Evolutionary conservation across 2,113 vertebrate species (phyloP).

Genomic region (Odontesthes bonariensis): DNA sequence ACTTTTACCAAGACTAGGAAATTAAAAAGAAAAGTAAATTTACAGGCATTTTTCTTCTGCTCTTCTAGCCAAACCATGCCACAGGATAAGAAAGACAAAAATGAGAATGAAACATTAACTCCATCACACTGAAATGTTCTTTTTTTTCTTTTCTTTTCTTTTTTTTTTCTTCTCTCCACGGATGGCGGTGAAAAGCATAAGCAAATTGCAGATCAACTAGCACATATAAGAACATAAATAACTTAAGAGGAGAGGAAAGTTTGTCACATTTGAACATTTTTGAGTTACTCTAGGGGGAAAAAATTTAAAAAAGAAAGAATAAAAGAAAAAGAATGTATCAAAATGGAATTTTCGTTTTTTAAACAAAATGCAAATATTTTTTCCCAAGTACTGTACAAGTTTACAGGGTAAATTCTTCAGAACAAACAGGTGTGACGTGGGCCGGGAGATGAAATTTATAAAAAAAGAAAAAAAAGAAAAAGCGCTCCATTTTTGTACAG

Average conservation of each 20-base stretch:
- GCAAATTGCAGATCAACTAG: conserved; percentile 88
- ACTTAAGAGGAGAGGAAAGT: conserved; percentile 69
- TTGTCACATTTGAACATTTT: conserved; percentile 77
- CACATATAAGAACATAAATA: conserved; percentile 86
- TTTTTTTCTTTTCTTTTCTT: neutral
- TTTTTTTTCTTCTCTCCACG: conserved; percentile 68
- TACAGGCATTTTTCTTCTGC: conserved; percentile 81
- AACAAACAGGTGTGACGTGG: conserved; percentile 79
- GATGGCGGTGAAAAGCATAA: conserved; percentile 80
- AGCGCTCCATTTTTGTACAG: conserved; percentile 65
- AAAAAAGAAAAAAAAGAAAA: conserved; percentile 20
- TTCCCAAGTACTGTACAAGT: conserved; percentile 91
- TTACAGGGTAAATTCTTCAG: conserved; percentile 90
- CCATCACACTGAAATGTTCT: conserved; percentile 88
- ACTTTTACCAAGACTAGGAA: conserved; percentile 91
- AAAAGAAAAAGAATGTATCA: conserved; percentile 73
- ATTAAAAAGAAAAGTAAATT: conserved; percentile 79
- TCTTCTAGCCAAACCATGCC: conserved; percentile 90
- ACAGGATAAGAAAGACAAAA: conserved; percentile 89
- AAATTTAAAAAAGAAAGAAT: conserved; percentile 63
- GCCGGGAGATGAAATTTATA: conserved; percentile 32
- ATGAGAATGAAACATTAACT: conserved; percentile 82
- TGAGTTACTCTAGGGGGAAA: conserved; percentile 73
- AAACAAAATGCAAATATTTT: conserved; percentile 80
- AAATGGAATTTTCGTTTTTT: conserved; percentile 80